phyloP scores from a whole-genome alignment of 2,113 vertebrate genomes.

The Seriola quinqueradiata region DNA sequence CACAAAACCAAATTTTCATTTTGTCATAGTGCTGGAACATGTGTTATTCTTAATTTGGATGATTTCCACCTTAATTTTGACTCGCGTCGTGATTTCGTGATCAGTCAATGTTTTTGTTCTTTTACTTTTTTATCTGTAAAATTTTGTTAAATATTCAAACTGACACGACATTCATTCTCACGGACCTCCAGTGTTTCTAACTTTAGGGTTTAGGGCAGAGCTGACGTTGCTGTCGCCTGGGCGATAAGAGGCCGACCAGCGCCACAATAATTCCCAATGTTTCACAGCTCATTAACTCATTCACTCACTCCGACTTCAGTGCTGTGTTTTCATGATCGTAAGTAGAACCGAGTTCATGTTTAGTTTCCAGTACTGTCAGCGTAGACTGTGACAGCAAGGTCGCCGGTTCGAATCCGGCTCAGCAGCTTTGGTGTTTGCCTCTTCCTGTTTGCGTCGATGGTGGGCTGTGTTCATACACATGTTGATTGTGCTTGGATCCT shows the following conservation, averaged over 20 bases:
- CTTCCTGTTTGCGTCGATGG: background rate
- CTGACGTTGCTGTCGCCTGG: background rate
- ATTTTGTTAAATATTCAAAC: too few species aligned
- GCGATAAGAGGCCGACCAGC: background rate
- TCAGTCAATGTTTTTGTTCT: too few species aligned
- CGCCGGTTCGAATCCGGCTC: background rate
- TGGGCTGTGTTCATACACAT: background rate
- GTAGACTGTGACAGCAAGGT: background rate
- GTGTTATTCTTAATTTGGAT: too few species aligned
- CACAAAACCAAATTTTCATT: background rate
- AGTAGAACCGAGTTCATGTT: background rate
- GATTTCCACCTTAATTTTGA: too few species aligned
- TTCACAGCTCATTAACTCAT: background rate
- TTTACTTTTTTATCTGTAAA: too few species aligned
- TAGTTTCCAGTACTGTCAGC: background rate
- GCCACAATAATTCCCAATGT: background rate
- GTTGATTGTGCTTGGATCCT: background rate
- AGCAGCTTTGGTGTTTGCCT: background rate
- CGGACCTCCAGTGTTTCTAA: too few species aligned
- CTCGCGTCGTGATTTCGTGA: too few species aligned
- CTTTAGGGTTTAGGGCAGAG: too few species aligned
- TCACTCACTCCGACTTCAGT: background rate
- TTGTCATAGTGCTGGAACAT: too few species aligned
- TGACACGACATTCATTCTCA: too few species aligned
- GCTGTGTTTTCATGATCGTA: background rate